Evolutionary conservation across 2,113 vertebrate genomes (phyloP), one percentile per base, ranked within the genome.

Genomic region (Pogona vitticeps): DNA sequence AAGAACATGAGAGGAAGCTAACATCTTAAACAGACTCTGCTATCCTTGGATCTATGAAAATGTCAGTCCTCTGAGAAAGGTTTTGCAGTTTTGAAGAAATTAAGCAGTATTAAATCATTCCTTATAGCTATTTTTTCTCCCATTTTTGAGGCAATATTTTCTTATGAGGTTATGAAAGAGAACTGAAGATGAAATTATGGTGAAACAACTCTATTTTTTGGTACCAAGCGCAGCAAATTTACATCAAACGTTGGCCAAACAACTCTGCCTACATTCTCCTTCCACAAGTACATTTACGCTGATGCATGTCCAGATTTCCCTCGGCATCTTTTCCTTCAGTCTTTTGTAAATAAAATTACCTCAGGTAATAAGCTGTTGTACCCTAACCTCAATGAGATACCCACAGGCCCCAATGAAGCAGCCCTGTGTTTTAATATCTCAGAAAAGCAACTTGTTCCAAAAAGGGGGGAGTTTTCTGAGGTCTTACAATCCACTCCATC

Each of bases 1-100:
- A 14, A 88, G 75, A 92, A 83, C 6, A 67, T 13, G 84, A 38
- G 59, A 89, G 76, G 73, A 90, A 91, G 87, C 82, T 36, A 86
- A n/a, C 5, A 79, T 81, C 85, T 67, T 83, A 65, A 86, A 84
- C 84, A 73, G 68, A n/a, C 79, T 91, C 7, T 42, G 67, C 2
- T 92, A 78, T 65, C 85, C 79, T 86, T 20, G 72, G 90, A 83
- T 33, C 78, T 88, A n/a, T 80, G 87, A 92, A 86, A 75, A 70
- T 90, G 76, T 72, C 61, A 87, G 42, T 70, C 86, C 18, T 8
- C 82, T 87, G 65, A 70, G 71, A 38, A 87, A 88, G 3, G 2
- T 70, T 77, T 88, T 88, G 13, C 87, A 58, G 1, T 2, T 92
- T 86, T 90, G 23, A 28, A 81, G 85, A 91, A 85, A 52, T 28